These are phyloP conservation scores for Hirudinaria manillensis DNA, from an alignment of 2,888 invertebrate genomes.

Conservation along the genomic window DNA sequence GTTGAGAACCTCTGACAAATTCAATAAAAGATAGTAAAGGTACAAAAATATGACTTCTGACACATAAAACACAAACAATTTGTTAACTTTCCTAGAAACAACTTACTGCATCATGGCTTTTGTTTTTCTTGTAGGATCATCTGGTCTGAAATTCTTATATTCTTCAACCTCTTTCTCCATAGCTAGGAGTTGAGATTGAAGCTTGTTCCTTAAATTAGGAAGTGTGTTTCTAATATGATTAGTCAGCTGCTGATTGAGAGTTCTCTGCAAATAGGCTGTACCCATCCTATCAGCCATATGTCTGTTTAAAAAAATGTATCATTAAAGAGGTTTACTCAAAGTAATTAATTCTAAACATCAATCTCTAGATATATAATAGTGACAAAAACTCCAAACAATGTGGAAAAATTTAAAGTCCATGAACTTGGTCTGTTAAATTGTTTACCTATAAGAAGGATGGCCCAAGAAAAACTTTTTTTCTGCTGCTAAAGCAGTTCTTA, in stretches of 20 bases:
- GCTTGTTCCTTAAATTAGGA: conserved; percentile 85
- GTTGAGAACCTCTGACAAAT: too few species aligned
- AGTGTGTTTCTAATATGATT: conserved; percentile 97
- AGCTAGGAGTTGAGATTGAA: conserved; percentile 88
- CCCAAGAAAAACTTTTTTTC: conserved; percentile 96
- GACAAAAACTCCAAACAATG: background rate
- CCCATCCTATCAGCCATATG: conserved; percentile 96
- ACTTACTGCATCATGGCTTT: conserved; percentile 99
- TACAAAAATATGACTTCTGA: background rate
- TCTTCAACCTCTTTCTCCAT: conserved; percentile 98
- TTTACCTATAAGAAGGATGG: conserved; percentile 82
- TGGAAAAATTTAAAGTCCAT: background rate
- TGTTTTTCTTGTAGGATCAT: conserved; percentile 96
- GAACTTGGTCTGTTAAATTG: background rate
- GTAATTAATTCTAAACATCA: too few species aligned
- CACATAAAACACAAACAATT: background rate
- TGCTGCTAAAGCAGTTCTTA: conserved; percentile 83
- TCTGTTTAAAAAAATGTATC: conserved; percentile 42
- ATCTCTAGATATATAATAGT: too few species aligned
- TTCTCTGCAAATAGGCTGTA: conserved; percentile 90
- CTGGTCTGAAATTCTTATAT: conserved; percentile 94
- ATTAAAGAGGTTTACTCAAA: background rate
- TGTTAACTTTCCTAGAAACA: background rate
- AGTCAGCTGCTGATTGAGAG: conserved; percentile 94
- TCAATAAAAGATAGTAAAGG: background rate